Percentiles rank a stretch among this genome's conserved stretches.
Evolutionary conservation across 1,140 invertebrate species (phyloP).

Genomic region (Microplitis mediator): DNA sequence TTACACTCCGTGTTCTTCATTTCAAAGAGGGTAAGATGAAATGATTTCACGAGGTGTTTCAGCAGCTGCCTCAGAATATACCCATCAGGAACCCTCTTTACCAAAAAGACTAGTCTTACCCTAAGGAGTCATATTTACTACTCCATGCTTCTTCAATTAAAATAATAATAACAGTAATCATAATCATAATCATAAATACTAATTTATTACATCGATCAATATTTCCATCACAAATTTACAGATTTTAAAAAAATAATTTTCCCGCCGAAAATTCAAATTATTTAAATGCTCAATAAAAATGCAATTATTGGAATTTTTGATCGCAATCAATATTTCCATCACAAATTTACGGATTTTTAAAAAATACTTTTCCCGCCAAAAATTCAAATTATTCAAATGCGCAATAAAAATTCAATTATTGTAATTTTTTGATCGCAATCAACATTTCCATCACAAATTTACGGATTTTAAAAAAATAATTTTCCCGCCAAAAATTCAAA

Average conservation of each 20-base stretch:
- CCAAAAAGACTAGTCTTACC: background rate
- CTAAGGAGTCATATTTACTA: no score
- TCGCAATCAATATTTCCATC: background rate
- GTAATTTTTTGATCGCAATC: background rate
- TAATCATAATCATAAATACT: no score
- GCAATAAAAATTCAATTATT: background rate
- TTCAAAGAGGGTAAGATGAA: conserved; percentile 27
- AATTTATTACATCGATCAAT: background rate
- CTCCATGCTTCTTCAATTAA: no score
- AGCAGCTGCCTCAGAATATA: background rate
- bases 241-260: no score
- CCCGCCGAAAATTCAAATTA: no score
- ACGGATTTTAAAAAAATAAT: no score
- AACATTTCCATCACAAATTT: no score
- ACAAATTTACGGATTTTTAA: no score
- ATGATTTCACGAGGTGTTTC: conserved; percentile 8
- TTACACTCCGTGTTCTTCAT: conserved; percentile 9
- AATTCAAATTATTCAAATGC: no score
- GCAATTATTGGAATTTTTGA: background rate
- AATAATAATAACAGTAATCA: no score
- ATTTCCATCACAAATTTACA: background rate
- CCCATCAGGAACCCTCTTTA: background rate
- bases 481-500: no score
- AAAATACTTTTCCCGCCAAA: no score
- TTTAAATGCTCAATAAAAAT: background rate